Base-by-base conservation (phyloP, 2,113 vertebrate genomes). In the Pelusios castaneus region DNA sequence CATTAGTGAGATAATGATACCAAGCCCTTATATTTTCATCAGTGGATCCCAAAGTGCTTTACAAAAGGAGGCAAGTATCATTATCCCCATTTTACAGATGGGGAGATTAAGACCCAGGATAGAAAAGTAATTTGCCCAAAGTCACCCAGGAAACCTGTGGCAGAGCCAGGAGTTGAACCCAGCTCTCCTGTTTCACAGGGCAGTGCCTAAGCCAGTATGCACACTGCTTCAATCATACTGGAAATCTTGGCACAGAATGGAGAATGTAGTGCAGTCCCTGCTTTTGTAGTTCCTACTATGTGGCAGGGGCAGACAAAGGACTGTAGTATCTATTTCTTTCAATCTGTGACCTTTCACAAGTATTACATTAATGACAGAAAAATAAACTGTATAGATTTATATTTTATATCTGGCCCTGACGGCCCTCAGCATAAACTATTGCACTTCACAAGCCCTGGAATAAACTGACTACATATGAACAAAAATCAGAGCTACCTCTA, bases 391-490 rank as follows among this genome's bases (percentile, higher is more conserved):
- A 55, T 85, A 38, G 85, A 78, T 82, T 92, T 91, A 56, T 58
- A 80, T 75, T 22, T 82, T 1, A 1, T 38, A 81, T 56, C 60
- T 0, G 0, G 38, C 22, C 47, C 90, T 81, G 0, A 0, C 0
- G 0, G 34, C 56, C 89, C 89, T 38, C 47, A 29, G 75, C 54
- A 22, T 91, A 84, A 92, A 92, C 75, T 89, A 49, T 88, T 75
- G 41, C 79, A 54, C n/a, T n/a, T 86, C 75, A 77, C 58, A 92
- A 95, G 31, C 85, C 85, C 86, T 79, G 60, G 88, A 89, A 82
- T 84, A 91, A 94, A 91, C 8, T 88, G 79, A 82, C 79, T 56
- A 38, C 75, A 95, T 89, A 82, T 75, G 76, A 88, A 55, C 6
- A 22, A 86, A 87, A 80, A 82, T 21, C 58, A 73, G 87, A 85